Base-by-base conservation (phyloP, 1,140 invertebrate genomes). In the Drosophila virilis region DNA sequence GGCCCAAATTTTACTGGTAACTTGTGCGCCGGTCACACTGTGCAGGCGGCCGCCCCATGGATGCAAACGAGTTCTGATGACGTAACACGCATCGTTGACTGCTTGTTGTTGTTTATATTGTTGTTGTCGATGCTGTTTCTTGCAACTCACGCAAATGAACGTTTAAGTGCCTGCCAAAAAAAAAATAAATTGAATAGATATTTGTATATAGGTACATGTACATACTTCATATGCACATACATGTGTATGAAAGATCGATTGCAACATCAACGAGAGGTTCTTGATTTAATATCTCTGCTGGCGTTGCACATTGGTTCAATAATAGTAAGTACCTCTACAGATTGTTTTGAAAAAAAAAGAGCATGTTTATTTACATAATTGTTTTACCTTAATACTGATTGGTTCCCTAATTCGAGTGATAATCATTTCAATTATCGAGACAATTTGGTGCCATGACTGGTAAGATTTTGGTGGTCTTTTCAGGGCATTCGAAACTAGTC, bases 1-100 rank as follows among this genome's bases (percentile, higher is more conserved):
- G 62, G 58, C 74, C 73, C 28, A 59, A 72, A 74, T 78, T 64
- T 75, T 8, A n/a, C 51, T 55, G 37, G 37, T 38, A 46, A 74
- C 73, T 74, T 69, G 61, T 71, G 80, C 54, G 62, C 58, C 64
- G 48, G 60, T 38, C 62, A 73, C 78, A 73, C 76, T 74, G 76
- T 78, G 55, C 70, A 68, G 59, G 58, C 62, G 48, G 38, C 55
- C 40, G 38, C 28, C 15, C 46, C 50, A 60, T 70, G 61, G 64
- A 86, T 86, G 79, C 78, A 88, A 88, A 89, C 83, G 73, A 88
- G 83, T 89, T 88, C 83, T 89, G 48, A 74, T 88, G 83, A 88
- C 83, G 83, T 88, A 88, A 88, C 60, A 77, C 48, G 73, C 66
- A 43, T 59, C 75, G 57, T 65, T 70, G 55, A 65, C 60, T 22